Evolutionary conservation across 2,888 invertebrate species (phyloP).

Genomic region (Emmelina monodactyla): DNA sequence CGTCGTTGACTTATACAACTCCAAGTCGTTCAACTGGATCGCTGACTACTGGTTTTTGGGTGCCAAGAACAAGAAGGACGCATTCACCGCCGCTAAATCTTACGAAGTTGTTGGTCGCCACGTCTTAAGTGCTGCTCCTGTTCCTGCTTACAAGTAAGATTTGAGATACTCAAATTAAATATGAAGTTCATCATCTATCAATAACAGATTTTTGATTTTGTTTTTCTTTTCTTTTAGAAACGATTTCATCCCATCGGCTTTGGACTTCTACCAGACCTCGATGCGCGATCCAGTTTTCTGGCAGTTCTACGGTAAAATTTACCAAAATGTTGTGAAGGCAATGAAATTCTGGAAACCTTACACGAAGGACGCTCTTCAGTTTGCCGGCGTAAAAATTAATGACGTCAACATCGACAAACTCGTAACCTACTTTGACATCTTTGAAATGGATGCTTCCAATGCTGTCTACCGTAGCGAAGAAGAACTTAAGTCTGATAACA

Average conservation of each 20-base stretch:
- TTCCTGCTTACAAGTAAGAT: slow-evolving; percentile 23
- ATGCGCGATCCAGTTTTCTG: slow-evolving; percentile 72
- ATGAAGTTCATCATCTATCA: background rate
- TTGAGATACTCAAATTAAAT: no score
- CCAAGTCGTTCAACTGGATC: slow-evolving; percentile 59
- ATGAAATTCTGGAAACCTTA: slow-evolving; percentile 59
- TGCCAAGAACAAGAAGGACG: slow-evolving; percentile 56
- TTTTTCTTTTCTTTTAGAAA: background rate
- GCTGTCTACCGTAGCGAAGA: slow-evolving; percentile 36
- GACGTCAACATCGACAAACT: slow-evolving; percentile 61
- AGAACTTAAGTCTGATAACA: slow-evolving; percentile 33
- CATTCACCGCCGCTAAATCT: slow-evolving; percentile 53
- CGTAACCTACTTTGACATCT: slow-evolving; percentile 66
- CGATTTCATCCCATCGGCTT: slow-evolving; percentile 18
- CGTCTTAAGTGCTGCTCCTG: slow-evolving; percentile 34
- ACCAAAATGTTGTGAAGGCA: slow-evolving; percentile 55
- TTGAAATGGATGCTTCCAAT: slow-evolving; percentile 37
- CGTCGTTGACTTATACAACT: slow-evolving; percentile 33
- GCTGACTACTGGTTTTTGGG: slow-evolving; percentile 67
- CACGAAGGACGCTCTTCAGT: slow-evolving; percentile 50
- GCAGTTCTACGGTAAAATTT: slow-evolving; percentile 60
- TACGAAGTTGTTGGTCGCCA: slow-evolving; percentile 65
- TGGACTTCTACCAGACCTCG: slow-evolving; percentile 61
- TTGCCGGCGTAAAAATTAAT: slow-evolving; percentile 59
- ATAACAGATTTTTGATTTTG: background rate